Conservation (phyloP, 2,888 invertebrate genomes). For the Drosophila villosipedis region DNA sequence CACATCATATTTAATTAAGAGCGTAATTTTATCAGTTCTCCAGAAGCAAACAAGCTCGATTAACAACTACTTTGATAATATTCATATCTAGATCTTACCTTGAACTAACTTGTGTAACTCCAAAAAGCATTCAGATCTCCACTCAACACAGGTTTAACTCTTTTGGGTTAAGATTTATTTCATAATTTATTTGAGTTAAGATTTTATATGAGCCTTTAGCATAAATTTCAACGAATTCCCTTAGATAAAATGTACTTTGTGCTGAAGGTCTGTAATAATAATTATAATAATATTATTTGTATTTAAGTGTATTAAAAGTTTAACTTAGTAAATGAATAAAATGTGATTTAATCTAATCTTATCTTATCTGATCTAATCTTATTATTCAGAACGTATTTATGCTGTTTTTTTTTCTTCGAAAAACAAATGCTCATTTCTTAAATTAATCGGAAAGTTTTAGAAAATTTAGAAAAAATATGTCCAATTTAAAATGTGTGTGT, state of each 20-base stretch:
- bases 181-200: too few species aligned
- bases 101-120: not conserved
- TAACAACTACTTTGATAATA: not conserved
- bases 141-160: not conserved
- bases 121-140: not conserved
- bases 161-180: not conserved
- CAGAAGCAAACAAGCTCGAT: not conserved
- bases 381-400: not conserved
- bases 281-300: too few species aligned
- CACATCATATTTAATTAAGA: not conserved
- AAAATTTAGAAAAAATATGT: not conserved
- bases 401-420: not conserved
- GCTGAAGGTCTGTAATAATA: not conserved
- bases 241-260: not conserved
- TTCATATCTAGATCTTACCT: not conserved
- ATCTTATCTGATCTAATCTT: too few species aligned
- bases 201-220: not conserved
- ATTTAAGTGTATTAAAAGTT: too few species aligned
- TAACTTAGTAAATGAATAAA: not conserved
- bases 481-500: not conserved
- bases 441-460: not conserved
- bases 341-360: not conserved
- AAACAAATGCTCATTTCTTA: not conserved
- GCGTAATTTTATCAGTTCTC: not conserved
- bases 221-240: not conserved